Conservation (phyloP, 2,113 vertebrate species). For the Glareola pratincola region DNA sequence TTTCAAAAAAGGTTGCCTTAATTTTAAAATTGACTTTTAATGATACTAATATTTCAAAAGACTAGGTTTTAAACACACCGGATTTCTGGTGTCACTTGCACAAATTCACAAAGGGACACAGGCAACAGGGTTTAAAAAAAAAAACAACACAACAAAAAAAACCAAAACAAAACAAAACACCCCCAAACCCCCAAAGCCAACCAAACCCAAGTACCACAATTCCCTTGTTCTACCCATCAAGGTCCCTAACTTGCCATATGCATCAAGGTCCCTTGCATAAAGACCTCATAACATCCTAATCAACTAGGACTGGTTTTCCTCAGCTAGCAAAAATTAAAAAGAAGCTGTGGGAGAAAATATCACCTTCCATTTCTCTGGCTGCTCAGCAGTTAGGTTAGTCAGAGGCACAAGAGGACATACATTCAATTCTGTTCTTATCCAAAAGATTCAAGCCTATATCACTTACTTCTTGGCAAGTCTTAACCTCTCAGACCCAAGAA, state of each 20-base stretch:
- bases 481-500: neutral
- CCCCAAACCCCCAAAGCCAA: neutral
- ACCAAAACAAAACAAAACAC: no score
- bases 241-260: neutral
- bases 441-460: neutral
- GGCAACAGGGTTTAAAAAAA: neutral
- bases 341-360: neutral
- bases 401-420: neutral
- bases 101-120: neutral
- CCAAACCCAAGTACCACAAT: neutral
- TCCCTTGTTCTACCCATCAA: neutral
- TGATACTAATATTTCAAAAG: neutral
- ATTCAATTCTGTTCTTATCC: neutral
- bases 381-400: neutral
- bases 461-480: neutral
- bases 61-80: neutral
- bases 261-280: neutral
- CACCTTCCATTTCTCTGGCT: neutral
- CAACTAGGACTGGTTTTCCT: neutral
- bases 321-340: neutral
- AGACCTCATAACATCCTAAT: neutral
- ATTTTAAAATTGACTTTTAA: constrained; percentile 8
- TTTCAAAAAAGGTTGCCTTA: neutral
- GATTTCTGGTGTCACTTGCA: neutral
- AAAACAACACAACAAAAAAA: no score